These are phyloP conservation scores for Branchinecta lindahli DNA, from an alignment of 1,140 invertebrate genomes.

Conservation along the genomic window DNA sequence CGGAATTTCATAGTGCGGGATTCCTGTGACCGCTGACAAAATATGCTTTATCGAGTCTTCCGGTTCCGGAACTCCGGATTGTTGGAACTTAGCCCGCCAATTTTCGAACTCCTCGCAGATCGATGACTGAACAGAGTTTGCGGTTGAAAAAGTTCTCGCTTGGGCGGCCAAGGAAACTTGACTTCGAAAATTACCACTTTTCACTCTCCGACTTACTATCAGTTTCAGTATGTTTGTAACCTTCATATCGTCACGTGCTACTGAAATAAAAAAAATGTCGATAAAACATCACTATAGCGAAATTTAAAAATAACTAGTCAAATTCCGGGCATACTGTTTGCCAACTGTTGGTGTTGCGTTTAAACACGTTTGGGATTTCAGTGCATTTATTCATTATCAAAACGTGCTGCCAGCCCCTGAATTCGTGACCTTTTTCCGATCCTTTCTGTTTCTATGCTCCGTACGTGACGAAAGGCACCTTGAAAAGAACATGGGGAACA, in stretches of 20 bases:
- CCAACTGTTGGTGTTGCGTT: too few relatives aligned
- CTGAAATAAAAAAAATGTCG: neutral
- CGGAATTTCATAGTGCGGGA: neutral
- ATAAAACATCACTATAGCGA: too few relatives aligned
- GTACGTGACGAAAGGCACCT: neutral
- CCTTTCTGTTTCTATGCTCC: too few relatives aligned
- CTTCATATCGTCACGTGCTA: neutral
- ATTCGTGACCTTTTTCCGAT: too few relatives aligned
- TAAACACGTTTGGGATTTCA: too few relatives aligned
- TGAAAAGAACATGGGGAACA: neutral
- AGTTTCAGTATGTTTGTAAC: neutral
- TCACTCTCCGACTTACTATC: neutral
- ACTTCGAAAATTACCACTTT: neutral
- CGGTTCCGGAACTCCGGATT: neutral
- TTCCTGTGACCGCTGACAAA: neutral
- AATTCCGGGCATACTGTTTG: too few relatives aligned
- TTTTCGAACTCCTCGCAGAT: neutral
- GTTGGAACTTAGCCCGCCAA: neutral
- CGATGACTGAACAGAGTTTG: neutral
- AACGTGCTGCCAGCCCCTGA: too few relatives aligned
- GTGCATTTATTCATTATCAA: too few relatives aligned
- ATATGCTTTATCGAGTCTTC: conserved; percentile 6
- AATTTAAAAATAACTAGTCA: too few relatives aligned
- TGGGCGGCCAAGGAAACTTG: neutral
- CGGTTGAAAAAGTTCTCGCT: neutral